Conservation (phyloP, 2,113 vertebrate genomes). For the Ascaphus truei region DNA sequence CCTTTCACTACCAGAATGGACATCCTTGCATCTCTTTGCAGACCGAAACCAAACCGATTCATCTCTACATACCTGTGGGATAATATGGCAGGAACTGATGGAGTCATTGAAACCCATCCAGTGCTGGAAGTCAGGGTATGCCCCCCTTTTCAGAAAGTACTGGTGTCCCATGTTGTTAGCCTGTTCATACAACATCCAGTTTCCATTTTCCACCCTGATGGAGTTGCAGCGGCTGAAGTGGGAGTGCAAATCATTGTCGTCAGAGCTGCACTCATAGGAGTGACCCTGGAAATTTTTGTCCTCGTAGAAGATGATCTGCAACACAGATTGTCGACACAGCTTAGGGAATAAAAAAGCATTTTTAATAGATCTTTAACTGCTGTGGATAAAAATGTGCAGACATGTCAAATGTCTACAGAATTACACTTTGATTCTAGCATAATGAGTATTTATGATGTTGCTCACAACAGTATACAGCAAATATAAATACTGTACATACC, state of each 20-base stretch:
- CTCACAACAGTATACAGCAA: too few relatives aligned
- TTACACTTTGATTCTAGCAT: too few relatives aligned
- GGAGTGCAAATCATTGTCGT: slow-evolving; percentile 80
- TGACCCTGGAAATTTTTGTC: slow-evolving; percentile 89
- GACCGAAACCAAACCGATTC: too few relatives aligned
- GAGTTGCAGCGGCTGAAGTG: slow-evolving; percentile 88
- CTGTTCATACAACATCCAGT: slow-evolving; percentile 85
- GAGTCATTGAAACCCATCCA: slow-evolving; percentile 88
- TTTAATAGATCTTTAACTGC: too few relatives aligned
- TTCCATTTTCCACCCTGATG: slow-evolving; percentile 81
- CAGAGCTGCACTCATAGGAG: slow-evolving; percentile 78
- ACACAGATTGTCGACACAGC: too few relatives aligned
- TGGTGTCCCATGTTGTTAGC: slow-evolving; percentile 81
- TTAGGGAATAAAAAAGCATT: too few relatives aligned
- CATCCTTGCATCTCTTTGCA: too few relatives aligned
- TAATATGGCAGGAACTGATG: slow-evolving; percentile 82
- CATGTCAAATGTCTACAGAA: too few relatives aligned
- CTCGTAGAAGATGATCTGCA: slow-evolving; percentile 86
- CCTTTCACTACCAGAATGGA: too few relatives aligned
- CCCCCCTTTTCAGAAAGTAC: slow-evolving; percentile 78
- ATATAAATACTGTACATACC: too few relatives aligned
- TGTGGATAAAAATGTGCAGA: too few relatives aligned
- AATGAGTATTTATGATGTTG: too few relatives aligned
- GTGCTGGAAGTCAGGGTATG: slow-evolving; percentile 82
- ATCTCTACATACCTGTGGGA: slow-evolving; percentile 58